A percentile compares a stretch with the other conserved stretches of the same genome.
phyloP scores from a whole-genome alignment of 1,140 invertebrate species.

The Pachyrhynchus sulphureomaculatus region DNA sequence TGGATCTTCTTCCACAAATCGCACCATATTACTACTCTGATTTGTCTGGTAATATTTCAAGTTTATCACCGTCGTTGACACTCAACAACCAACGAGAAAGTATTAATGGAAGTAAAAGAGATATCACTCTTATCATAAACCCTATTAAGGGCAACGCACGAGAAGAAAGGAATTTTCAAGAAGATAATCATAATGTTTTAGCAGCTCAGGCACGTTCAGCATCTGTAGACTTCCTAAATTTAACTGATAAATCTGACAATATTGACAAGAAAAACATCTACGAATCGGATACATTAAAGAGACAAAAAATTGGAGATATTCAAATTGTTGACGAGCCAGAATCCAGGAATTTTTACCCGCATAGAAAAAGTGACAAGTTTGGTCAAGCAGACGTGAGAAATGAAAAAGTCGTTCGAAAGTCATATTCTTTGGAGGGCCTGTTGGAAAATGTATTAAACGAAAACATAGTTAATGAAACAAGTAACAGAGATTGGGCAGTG shows the following conservation, averaged over 20 bases:
- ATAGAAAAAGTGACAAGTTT: conserved; percentile 53
- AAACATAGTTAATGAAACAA: conserved; percentile 33
- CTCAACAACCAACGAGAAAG: conserved; percentile 68
- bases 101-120: conserved; percentile 64
- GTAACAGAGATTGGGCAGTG: background rate
- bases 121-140: conserved; percentile 78
- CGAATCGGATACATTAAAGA: conserved; percentile 64
- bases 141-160: conserved; percentile 60
- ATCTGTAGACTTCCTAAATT: conserved; percentile 65
- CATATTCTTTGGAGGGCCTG: conserved; percentile 65
- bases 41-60: conserved; percentile 54
- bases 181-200: conserved; percentile 53
- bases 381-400: conserved; percentile 18
- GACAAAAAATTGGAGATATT: conserved; percentile 59
- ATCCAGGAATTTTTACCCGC: conserved; percentile 55
- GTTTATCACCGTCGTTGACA: conserved; percentile 39
- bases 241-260: conserved; percentile 65
- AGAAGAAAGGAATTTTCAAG: conserved; percentile 22
- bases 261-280: conserved; percentile 78
- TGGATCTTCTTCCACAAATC: conserved; percentile 7
- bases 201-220: conserved; percentile 65
- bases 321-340: conserved; percentile 47
- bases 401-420: conserved; percentile 46
- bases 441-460: conserved; percentile 58
- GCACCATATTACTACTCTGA: conserved; percentile 77